A percentile compares a stretch with the other conserved stretches of the same genome.
phyloP scores from a whole-genome alignment of 2,113 vertebrate genomes.

The Engystomops pustulosus region DNA sequence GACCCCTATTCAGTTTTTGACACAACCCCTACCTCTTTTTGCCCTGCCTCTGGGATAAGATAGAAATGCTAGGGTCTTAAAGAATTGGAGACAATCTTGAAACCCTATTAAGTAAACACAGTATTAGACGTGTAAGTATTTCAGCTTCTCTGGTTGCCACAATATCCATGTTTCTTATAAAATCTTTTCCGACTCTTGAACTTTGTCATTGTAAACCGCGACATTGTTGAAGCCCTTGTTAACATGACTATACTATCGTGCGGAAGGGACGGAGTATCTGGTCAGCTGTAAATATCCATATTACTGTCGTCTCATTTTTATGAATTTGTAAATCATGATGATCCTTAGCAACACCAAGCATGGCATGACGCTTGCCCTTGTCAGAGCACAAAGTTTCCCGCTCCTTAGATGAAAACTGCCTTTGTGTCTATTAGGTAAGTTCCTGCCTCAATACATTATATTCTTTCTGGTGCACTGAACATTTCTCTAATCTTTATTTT shows the following conservation, averaged over 20 bases:
- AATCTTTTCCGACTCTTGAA: neutral
- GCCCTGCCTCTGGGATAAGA: no score
- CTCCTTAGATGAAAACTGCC: neutral
- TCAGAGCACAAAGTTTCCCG: slow-evolving; percentile 8
- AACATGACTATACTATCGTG: neutral
- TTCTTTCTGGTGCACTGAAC: slow-evolving; percentile 37
- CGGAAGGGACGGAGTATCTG: neutral
- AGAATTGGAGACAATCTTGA: no score
- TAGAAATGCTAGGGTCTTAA: no score
- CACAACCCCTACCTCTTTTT: no score
- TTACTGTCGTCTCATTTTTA: neutral
- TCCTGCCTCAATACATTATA: neutral
- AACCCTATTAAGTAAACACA: no score
- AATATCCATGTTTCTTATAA: neutral
- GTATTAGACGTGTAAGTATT: no score
- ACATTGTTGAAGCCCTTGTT: neutral
- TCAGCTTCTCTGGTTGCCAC: no score
- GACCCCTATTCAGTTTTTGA: no score
- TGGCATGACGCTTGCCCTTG: neutral
- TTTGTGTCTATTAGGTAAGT: slow-evolving; percentile 13
- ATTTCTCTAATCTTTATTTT: slow-evolving; percentile 25
- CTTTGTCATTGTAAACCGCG: neutral
- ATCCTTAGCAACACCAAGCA: slow-evolving; percentile 37
- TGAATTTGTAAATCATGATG: slow-evolving; percentile 25
- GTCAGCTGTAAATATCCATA: neutral